Conservation (phyloP, 2,888 invertebrate species). For the Drosophila maculinotata region DNA sequence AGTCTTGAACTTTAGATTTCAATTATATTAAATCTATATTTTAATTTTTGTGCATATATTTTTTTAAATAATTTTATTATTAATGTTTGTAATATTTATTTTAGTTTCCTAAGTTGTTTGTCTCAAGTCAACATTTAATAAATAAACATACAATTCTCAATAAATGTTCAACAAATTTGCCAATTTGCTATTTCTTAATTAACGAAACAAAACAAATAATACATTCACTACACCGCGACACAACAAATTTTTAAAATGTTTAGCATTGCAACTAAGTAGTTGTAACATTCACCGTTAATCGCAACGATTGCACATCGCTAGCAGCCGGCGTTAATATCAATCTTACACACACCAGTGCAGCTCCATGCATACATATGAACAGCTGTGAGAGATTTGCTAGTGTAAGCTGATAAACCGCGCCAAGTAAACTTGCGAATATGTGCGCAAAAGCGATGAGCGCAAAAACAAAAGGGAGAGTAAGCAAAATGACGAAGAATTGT, state of each 20-base stretch:
- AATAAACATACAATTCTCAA: too few relatives aligned
- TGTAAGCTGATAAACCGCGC: conserved; percentile 49
- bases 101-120: too few relatives aligned
- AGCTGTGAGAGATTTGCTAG: conserved; percentile 26
- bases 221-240: neutral
- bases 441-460: conserved; percentile 33
- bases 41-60: too few relatives aligned
- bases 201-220: too few relatives aligned
- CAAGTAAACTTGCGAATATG: conserved; percentile 48
- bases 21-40: too few relatives aligned
- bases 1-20: too few relatives aligned
- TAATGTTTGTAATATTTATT: too few relatives aligned
- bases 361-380: too few relatives aligned
- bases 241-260: neutral
- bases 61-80: too few relatives aligned
- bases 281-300: conserved; percentile 23
- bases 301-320: conserved; percentile 42
- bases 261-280: conserved; percentile 28
- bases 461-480: conserved; percentile 32
- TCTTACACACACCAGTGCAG: conserved; percentile 6
- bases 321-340: conserved; percentile 20
- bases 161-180: too few relatives aligned
- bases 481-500: conserved; percentile 32
- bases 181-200: too few relatives aligned
- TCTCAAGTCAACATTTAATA: too few relatives aligned